Evolutionary conservation across 2,888 invertebrate species (phyloP), one percentile per base, ranked within the genome.

Genomic region (Didymodactylos carnosus): DNA sequence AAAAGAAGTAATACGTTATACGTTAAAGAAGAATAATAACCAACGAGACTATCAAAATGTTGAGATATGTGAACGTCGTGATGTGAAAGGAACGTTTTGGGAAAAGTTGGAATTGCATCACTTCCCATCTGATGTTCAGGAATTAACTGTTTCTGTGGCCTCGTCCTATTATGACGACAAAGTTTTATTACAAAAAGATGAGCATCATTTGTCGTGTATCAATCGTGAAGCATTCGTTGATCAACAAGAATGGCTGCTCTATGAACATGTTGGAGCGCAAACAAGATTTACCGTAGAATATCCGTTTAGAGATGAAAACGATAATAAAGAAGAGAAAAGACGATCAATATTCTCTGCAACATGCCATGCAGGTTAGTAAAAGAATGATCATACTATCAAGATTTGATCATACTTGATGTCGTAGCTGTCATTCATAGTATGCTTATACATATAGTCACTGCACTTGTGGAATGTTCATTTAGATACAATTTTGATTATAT

Each of bases 171-270:
- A 72, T 23, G 39, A 41, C 27, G 71, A 78, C 78, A 75, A 77
- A 39, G 77, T 80, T 29, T 76, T 78, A 46, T 76, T 80, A 5
- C 39, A 78, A 19, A 79, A 79, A 72, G 79, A 80, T 75, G 25
- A 27, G 6, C 43, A 69, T 41, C 23, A 74, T 39, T 35, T 25
- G 39, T 71, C 62, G 39, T 53, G 62, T 7, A 71, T 74, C 16
- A 74, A 74, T 43, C 71, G 71, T 2, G 71, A 74, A 62, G 74
- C 79, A 72, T 80, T 80, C 74, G 78, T 80, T 14, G 81, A 81
- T 76, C 80, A 80, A 71, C 81, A 81, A 77, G 81, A 81, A 76
- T 81, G 81, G 81, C 77, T 77, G 27, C 77, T 81, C 23, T 79
- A 79, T 76, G 79, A 79, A 72, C 79, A 79, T 73, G 78, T 80